Evolutionary conservation across 2,888 invertebrate species (phyloP).

Genomic region (Xanthorhoe spadicearia): DNA sequence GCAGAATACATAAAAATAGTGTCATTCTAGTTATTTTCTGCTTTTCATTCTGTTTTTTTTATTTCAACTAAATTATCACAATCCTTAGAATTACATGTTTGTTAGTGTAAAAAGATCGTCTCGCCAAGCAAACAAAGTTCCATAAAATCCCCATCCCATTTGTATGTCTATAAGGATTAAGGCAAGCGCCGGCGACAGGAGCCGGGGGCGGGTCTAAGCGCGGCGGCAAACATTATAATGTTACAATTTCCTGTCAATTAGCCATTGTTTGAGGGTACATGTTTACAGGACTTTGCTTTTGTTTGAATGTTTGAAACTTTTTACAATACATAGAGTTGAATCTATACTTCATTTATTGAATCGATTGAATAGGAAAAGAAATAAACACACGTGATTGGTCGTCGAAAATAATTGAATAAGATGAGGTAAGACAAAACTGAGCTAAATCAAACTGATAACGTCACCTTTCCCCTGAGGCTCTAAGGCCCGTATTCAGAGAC

Average conservation of each 20-base stretch:
- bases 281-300: conserved; percentile 20
- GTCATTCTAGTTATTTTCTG: too few relatives aligned
- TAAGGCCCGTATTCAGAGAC: too few relatives aligned
- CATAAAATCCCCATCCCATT: conserved; percentile 33
- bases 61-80: too few relatives aligned
- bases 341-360: too few relatives aligned
- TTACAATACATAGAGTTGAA: too few relatives aligned
- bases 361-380: too few relatives aligned
- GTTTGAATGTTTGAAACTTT: background rate
- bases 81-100: background rate
- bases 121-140: conserved; percentile 6
- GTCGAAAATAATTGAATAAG: background rate
- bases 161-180: conserved; percentile 21
- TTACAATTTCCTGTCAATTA: conserved; percentile 76
- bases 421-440: too few relatives aligned
- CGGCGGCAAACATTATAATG: conserved; percentile 63
- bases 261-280: conserved; percentile 46
- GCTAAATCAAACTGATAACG: too few relatives aligned
- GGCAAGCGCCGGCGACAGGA: conserved; percentile 37
- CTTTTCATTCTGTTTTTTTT: too few relatives aligned
- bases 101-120: conserved; percentile 5
- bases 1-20: too few relatives aligned
- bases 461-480: too few relatives aligned
- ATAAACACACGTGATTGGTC: too few relatives aligned
- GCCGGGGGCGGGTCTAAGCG: conserved; percentile 53